Evolutionary conservation across 2,113 vertebrate species (phyloP), one percentile per base, ranked within the genome.

Genomic region (Chionis minor): DNA sequence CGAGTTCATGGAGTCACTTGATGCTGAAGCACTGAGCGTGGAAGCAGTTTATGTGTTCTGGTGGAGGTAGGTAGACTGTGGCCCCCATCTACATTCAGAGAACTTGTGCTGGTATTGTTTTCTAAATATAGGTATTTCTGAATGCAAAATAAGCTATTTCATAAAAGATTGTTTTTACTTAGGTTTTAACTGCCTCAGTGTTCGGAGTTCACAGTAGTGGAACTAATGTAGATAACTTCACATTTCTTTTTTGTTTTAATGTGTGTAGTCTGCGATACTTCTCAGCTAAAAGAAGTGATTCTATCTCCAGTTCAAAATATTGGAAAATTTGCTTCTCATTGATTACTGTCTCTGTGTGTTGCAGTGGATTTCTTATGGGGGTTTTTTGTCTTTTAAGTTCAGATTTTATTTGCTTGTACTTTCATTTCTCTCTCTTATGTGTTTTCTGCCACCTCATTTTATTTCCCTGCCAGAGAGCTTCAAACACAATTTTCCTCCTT

Each of bases 21-120:
- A 17, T 19, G 18, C 16, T 16, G 27, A 40, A 70, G 40, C 21
- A 15, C 0, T 63, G 47, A 22, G 23, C 45, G 14, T 0, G 2
- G 24, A 80, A 81, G 23, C 26, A 35, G 32, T 65, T 77, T 13
- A 15, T n/a, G 23, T 79, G 55, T 58, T 77, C 32, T 33, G n/a
- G 9, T 70, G 33, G 44, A 54, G 14, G 21, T 2, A 23, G 8
- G 35, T 52, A 72, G 28, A 23, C 20, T 69, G 13, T 40, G 27
- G 22, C 19, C 66, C 24, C 6, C 44, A 35, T 21, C 12, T 42
- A 2, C 15, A 4, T 30, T 81, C 51, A 33, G 59, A n/a, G 63
- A 82, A 55, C 22, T 26, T 13, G 21, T 54, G 16, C 51, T 75
- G 38, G 18, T 62, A 54, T 82, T 51, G 49, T 38, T 94, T 88